Percentiles rank a stretch among this genome's conserved stretches.
Conservation (phyloP, 92 coral and sea anemone species). For the Phenganax stokvisi region DNA sequence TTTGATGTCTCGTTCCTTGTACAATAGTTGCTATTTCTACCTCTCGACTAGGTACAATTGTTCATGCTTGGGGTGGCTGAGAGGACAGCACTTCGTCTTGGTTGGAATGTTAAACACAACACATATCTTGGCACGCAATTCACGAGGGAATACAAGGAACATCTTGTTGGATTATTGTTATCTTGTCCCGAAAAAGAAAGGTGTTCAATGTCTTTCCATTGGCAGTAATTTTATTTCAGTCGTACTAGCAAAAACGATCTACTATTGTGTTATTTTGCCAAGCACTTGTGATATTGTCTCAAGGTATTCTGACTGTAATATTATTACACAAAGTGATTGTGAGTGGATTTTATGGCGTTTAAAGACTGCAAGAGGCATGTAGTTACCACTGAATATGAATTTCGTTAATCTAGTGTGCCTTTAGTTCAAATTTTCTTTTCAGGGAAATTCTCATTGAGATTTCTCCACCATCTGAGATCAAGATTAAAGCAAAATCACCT, state of each 20-base stretch:
- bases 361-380: not conserved
- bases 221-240: not conserved
- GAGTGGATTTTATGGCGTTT: not conserved
- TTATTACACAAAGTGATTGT: not conserved
- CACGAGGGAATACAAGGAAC: slow-evolving; percentile 18
- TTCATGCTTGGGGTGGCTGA: slow-evolving; percentile 27
- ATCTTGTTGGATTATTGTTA: slow-evolving; percentile 17
- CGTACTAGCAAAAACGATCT: too few species aligned
- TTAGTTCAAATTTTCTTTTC: too few species aligned
- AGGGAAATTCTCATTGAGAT: slow-evolving; percentile 34
- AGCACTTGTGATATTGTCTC: too few species aligned
- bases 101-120: slow-evolving; percentile 33
- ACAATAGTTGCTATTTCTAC: not conserved
- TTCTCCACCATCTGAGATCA: slow-evolving; percentile 28
- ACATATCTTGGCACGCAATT: slow-evolving; percentile 17
- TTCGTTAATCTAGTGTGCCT: not conserved
- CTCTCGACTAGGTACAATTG: slow-evolving; percentile 19
- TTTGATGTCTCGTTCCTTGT: not conserved
- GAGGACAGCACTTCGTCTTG: slow-evolving; percentile 34
- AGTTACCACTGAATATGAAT: not conserved
- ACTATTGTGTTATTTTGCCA: too few species aligned
- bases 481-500: slow-evolving; percentile 33
- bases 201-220: not conserved
- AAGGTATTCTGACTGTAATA: not conserved
- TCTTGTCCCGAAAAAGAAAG: slow-evolving; percentile 33